A percentile compares a stretch with the other conserved stretches of the same genome.
Conservation (phyloP, 2,888 invertebrate genomes). For the Drosophila fungiperda region DNA sequence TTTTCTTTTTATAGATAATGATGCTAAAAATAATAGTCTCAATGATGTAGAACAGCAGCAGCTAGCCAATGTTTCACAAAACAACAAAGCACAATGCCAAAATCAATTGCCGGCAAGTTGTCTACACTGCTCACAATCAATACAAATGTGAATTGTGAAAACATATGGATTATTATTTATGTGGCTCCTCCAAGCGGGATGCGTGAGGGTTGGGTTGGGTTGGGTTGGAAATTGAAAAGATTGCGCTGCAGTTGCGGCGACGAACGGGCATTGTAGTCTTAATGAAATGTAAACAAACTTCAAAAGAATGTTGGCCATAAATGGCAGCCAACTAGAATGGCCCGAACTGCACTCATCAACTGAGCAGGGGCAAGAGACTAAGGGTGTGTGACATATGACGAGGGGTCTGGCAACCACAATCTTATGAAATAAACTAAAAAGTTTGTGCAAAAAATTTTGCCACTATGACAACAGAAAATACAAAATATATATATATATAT, state of each 20-base stretch:
- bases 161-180: constrained; percentile 50
- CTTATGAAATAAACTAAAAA: constrained; percentile 49
- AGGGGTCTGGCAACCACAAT: constrained; percentile 8
- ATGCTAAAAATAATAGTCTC: constrained; percentile 7
- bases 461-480: constrained; percentile 23
- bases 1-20: constrained; percentile 11
- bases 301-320: constrained; percentile 78
- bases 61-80: too few relatives aligned
- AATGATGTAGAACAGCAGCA: constrained; percentile 26
- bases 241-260: constrained; percentile 46
- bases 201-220: not conserved
- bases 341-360: constrained; percentile 29
- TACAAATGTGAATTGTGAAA: constrained; percentile 37
- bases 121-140: constrained; percentile 53
- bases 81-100: constrained; percentile 25
- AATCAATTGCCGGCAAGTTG: constrained; percentile 73
- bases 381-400: not conserved
- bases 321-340: constrained; percentile 64
- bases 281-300: constrained; percentile 81
- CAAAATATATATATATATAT: not conserved
- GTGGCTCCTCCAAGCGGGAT: constrained; percentile 4
- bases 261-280: constrained; percentile 66
- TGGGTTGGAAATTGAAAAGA: not conserved
- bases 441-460: constrained; percentile 58
- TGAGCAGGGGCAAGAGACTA: not conserved